These are phyloP conservation scores for Bombus balteatus DNA, from an alignment of 1,140 invertebrate genomes.

Conservation along the genomic window DNA sequence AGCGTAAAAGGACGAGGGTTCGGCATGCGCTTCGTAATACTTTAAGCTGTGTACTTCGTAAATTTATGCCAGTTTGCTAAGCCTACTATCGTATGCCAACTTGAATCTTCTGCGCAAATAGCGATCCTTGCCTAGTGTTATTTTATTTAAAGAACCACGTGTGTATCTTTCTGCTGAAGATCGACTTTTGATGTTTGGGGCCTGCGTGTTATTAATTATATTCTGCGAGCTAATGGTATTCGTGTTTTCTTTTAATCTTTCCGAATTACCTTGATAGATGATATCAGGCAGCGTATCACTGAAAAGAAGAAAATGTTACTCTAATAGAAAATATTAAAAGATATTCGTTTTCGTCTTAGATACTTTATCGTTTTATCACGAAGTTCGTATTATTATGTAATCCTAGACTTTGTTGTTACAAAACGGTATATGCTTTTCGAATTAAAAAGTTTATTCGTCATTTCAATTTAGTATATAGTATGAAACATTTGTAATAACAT, in stretches of 20 bases:
- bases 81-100: conserved; percentile 69
- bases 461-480: no score
- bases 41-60: conserved; percentile 54
- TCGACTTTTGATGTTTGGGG: background rate
- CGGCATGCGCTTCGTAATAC: conserved; percentile 60
- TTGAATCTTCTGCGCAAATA: conserved; percentile 67
- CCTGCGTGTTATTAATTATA: background rate
- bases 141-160: conserved; percentile 24
- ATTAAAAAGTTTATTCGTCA: no score
- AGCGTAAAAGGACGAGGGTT: conserved; percentile 56
- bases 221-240: background rate
- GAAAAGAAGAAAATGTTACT: no score
- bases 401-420: no score
- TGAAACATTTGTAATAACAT: no score
- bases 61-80: conserved; percentile 75
- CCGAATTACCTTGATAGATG: background rate
- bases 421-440: no score
- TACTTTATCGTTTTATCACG: no score
- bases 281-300: background rate
- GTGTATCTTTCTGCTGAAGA: background rate
- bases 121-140: background rate
- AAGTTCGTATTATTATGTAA: no score
- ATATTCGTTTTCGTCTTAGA: background rate
- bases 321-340: background rate
- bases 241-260: background rate